Percentiles rank a stretch among this genome's conserved stretches.
These are phyloP conservation scores for Lithophane leautieri DNA, from an alignment of 2,888 invertebrate genomes.

Conservation along the genomic window DNA sequence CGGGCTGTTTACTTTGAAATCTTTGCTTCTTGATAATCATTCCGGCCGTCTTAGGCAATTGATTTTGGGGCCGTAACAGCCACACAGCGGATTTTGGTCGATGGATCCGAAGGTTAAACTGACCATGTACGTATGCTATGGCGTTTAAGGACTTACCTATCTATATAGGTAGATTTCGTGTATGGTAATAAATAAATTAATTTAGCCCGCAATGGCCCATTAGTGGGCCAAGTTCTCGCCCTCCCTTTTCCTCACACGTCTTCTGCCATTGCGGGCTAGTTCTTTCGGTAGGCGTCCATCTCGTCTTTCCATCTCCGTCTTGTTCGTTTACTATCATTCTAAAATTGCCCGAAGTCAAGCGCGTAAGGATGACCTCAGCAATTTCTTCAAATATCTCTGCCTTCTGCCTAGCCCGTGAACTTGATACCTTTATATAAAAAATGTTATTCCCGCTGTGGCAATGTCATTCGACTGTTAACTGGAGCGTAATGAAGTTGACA, in stretches of 20 bases:
- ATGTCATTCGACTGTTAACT: conserved; percentile 67
- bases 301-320: no score
- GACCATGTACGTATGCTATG: background rate
- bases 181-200: background rate
- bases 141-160: background rate
- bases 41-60: background rate
- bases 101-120: background rate
- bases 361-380: background rate
- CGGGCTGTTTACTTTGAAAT: background rate
- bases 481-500: conserved; percentile 67
- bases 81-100: background rate
- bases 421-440: conserved; percentile 56
- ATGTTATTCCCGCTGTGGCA: conserved; percentile 36
- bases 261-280: background rate
- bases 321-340: background rate
- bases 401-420: conserved; percentile 53
- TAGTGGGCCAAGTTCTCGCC: background rate
- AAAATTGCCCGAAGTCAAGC: background rate
- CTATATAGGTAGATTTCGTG: background rate
- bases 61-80: background rate
- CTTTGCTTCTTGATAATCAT: background rate
- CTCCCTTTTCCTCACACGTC: background rate
- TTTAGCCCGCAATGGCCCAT: background rate
- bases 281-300: background rate
- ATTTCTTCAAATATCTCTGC: conserved; percentile 25